Percentiles rank a stretch among this genome's conserved stretches.
These are phyloP conservation scores for Drosophila pseudoobscura DNA, from an alignment of 1,140 invertebrate species.

Conservation along the genomic window DNA sequence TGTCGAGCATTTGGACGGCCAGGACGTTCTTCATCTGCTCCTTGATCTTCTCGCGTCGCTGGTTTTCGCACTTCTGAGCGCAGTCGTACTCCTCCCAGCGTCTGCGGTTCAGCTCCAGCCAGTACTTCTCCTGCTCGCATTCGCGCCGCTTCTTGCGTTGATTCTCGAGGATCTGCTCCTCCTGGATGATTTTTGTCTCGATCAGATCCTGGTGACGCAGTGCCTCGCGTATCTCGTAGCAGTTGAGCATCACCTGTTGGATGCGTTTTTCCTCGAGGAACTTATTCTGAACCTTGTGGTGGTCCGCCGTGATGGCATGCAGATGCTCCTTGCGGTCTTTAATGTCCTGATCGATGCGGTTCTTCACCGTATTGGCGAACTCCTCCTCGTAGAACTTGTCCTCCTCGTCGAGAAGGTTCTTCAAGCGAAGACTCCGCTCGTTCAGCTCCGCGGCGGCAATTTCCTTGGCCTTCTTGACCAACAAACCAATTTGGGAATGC, in stretches of 20 bases:
- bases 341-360: slow-evolving; percentile 69
- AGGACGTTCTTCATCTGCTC: slow-evolving; percentile 47
- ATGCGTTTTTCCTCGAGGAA: slow-evolving; percentile 59
- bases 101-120: slow-evolving; percentile 58
- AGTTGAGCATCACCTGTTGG: slow-evolving; percentile 68
- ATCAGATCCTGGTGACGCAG: slow-evolving; percentile 52
- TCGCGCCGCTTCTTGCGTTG: slow-evolving; percentile 44
- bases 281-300: slow-evolving; percentile 39
- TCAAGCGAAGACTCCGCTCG: slow-evolving; percentile 46
- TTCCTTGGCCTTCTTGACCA: slow-evolving; percentile 63
- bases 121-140: slow-evolving; percentile 56
- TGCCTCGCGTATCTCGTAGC: slow-evolving; percentile 74
- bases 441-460: slow-evolving; percentile 49
- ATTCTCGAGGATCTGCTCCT: slow-evolving; percentile 74
- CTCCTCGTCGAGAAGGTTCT: slow-evolving; percentile 59
- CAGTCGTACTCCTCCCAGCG: slow-evolving; percentile 60
- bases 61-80: slow-evolving; percentile 32
- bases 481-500: slow-evolving; percentile 60
- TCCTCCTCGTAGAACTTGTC: slow-evolving; percentile 70
- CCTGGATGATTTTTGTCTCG: slow-evolving; percentile 58
- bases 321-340: slow-evolving; percentile 61
- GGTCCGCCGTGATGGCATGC: slow-evolving; percentile 57
- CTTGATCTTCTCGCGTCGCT: slow-evolving; percentile 37
- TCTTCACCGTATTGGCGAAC: slow-evolving; percentile 67
- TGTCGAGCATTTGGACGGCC: slow-evolving; percentile 52